Conservation (phyloP, 2,888 invertebrate genomes). For the Drosophila emarginata region DNA sequence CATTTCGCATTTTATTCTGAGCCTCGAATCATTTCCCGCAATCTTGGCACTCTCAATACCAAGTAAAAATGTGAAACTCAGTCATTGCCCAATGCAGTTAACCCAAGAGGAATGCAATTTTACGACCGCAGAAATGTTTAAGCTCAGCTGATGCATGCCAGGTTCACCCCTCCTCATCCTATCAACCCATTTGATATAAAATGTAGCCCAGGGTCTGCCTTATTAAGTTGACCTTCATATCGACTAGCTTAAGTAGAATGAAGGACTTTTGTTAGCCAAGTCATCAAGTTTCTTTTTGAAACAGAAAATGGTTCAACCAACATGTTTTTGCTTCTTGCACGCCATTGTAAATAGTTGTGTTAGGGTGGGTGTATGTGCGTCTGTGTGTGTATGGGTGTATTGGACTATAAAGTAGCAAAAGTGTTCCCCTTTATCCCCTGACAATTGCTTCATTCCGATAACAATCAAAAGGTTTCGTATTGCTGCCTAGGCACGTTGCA, state of each 20-base stretch:
- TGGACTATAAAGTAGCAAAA: slow-evolving; percentile 36
- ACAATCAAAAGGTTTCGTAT: slow-evolving; percentile 48
- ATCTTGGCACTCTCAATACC: slow-evolving; percentile 14
- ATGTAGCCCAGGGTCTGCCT: slow-evolving; percentile 11
- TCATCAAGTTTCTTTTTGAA: slow-evolving; percentile 43
- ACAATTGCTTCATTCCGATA: slow-evolving; percentile 15
- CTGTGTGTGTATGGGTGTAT: neutral
- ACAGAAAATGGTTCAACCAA: slow-evolving; percentile 34
- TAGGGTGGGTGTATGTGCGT: neutral
- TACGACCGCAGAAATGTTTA: slow-evolving; percentile 38
- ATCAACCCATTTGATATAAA: slow-evolving; percentile 28
- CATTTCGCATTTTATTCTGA: slow-evolving; percentile 43
- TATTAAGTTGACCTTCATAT: slow-evolving; percentile 52
- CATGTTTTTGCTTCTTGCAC: slow-evolving; percentile 45
- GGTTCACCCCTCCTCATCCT: neutral
- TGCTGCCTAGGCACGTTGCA: slow-evolving; percentile 28
- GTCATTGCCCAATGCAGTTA: slow-evolving; percentile 20
- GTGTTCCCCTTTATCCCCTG: slow-evolving; percentile 26
- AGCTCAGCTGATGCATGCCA: slow-evolving; percentile 1
- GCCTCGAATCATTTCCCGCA: slow-evolving; percentile 14
- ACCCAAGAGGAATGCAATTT: slow-evolving; percentile 41
- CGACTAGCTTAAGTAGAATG: slow-evolving; percentile 11
- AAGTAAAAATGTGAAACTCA: slow-evolving; percentile 4
- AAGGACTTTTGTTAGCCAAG: slow-evolving; percentile 44
- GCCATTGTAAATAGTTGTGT: slow-evolving; percentile 21